Evolutionary conservation across 2,797 vertebrate genomes (phyloP), one percentile per base, ranked within the genome.

Genomic region (Bufotes viridis): DNA sequence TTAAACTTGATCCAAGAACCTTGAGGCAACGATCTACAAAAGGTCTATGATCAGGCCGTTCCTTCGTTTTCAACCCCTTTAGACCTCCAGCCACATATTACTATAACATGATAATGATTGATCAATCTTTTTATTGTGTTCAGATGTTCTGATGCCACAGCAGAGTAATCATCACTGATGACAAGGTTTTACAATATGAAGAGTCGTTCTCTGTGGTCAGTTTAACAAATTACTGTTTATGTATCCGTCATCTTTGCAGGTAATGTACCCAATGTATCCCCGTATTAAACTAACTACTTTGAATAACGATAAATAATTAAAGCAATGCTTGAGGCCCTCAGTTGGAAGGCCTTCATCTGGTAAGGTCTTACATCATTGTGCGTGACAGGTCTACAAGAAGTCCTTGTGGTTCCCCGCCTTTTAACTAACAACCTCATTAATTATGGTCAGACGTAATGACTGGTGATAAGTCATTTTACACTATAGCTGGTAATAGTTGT

Each of bases 341-440:
- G 34, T 65, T 18, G 34, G 58, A 42, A 81, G 61, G 42, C 65
- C 58, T 81, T 42, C 60, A 22, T 81, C 58, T 65, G 34, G 58
- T 58, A 12, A 81, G 60, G 58, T 63, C 58, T 63, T 63, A 63
- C 34, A 81, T 81, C 79, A 81, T 81, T 49, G 79, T 42, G 22
- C 53, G 20, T 81, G 79, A 81, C 79, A 81, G 18, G 58, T 69
- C 81, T 69, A 55, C n/a, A 11, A 60, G 69, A 34, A 67, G 51
- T 26, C 55, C 67, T 58, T 24, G 63, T 24, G 67, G 57, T 72
- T 57, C 49, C 55, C 24, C 11, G 20, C 70, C 82, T 84, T 61
- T 75, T 84, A 72, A 60, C 82, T 55, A 75, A 84, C 42, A 22
- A 75, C 20, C 70, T 84, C 57, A 61, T 84, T 84, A 75, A 72